Evolutionary conservation across 2,113 vertebrate species (phyloP), one percentile per base, ranked within the genome.

Genomic region (Pollachius pollachius): DNA sequence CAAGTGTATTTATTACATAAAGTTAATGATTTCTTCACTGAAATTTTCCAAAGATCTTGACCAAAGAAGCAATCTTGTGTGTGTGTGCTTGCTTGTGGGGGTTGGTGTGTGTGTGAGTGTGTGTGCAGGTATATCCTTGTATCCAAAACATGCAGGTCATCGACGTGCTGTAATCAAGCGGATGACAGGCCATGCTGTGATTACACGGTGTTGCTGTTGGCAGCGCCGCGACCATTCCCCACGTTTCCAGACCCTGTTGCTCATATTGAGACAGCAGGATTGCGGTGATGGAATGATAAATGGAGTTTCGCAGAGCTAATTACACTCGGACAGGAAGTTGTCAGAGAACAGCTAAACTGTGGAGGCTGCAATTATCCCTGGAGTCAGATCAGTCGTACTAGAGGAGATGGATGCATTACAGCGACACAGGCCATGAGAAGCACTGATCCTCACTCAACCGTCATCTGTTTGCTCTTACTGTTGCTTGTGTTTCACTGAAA

Each of bases 261-360:
- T 87, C 89, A 90, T 87, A 85, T 85, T 88, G 83, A 89, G 85
- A 75, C 79, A 84, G 62, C 78, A 72, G 69, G 78, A 67, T 80
- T 75, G 83, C 82, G 80, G 81, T 84, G 87, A 87, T 82, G 84
- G 81, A 82, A 86, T 90, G 89, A 91, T 88, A 82, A 90, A 92
- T 90, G 86, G 82, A 85, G 81, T 68, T 61, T 64, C 68, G 57
- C 7, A 81, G 86, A 82, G 79, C 85, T 89, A 80, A 89, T 90
- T 91, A 87, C 84, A 85, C 16, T 70, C 70, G 79, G 84, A 83
- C 87, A 90, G 90, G 87, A 90, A 89, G 90, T 89, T 80, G 81
- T 85, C 77, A 79, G 84, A 84, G 87, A 86, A 57, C 15, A 81
- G 84, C 81, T 85, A 70, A 88, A 85, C 70, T 79, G 82, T 67